Percentiles rank a stretch among this genome's conserved stretches.
These are phyloP conservation scores for Tetramorium simillimum DNA, from an alignment of 1,140 invertebrate species.

Conservation along the genomic window DNA sequence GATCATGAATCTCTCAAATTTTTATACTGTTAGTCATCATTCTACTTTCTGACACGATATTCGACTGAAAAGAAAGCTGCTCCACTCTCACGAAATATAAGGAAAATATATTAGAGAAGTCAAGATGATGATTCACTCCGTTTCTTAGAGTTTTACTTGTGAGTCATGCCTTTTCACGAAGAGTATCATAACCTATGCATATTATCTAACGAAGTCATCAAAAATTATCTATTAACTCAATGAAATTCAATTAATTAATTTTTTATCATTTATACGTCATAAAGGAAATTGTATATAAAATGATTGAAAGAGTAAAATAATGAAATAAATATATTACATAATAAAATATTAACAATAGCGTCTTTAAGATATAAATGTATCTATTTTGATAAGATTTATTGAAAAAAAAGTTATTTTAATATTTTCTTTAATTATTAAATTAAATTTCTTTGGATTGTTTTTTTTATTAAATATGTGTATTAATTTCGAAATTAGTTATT, in stretches of 20 bases:
- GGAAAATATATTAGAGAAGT: slow-evolving; percentile 53
- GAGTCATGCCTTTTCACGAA: neutral
- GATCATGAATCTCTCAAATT: neutral
- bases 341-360: neutral
- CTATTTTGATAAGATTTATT: neutral
- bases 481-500: neutral
- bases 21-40: slow-evolving; percentile 65
- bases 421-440: neutral
- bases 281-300: neutral
- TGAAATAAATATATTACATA: neutral
- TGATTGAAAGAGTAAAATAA: neutral
- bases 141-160: neutral
- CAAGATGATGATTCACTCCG: slow-evolving; percentile 36
- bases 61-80: slow-evolving; percentile 62
- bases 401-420: neutral
- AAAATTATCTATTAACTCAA: neutral
- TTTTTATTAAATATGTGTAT: neutral
- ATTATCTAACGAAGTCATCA: neutral
- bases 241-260: neutral
- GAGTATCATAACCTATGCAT: neutral
- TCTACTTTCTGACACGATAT: slow-evolving; percentile 33
- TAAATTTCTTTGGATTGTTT: neutral
- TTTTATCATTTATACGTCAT: neutral
- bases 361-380: neutral
- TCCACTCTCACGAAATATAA: slow-evolving; percentile 58